A percentile compares a stretch with the other conserved stretches of the same genome.
phyloP scores from a whole-genome alignment of 2,888 invertebrate genomes.

The Sicus ferrugineus region DNA sequence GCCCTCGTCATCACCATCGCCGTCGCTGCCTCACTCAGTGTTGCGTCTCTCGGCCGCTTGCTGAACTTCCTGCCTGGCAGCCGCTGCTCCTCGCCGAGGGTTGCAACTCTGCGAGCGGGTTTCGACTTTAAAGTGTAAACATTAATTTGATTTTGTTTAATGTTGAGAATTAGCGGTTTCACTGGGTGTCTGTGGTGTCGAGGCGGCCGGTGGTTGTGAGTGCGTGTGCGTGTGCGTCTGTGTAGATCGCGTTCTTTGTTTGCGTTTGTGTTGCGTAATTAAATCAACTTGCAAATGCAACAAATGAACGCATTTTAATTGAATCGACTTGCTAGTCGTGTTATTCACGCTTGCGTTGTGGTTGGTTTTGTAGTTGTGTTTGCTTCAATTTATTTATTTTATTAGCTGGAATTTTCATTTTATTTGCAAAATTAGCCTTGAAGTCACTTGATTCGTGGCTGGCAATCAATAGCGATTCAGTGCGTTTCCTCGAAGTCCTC shows the following conservation, averaged over 20 bases:
- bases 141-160: conserved; percentile 60
- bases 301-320: conserved; percentile 36
- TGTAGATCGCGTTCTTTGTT: conserved; percentile 9
- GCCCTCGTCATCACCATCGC: too few relatives aligned
- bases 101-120: conserved; percentile 20
- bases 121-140: conserved; percentile 48
- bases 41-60: neutral
- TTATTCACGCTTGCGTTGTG: neutral
- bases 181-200: conserved; percentile 48
- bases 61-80: neutral
- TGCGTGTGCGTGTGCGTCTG: conserved; percentile 9
- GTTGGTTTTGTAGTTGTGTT: neutral
- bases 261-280: conserved; percentile 21
- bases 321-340: conserved; percentile 20
- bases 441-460: neutral
- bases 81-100: neutral
- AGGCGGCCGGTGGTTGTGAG: neutral
- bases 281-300: conserved; percentile 32
- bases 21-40: neutral
- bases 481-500: neutral
- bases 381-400: too few relatives aligned
- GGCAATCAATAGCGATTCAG: neutral
- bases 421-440: too few relatives aligned
- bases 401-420: too few relatives aligned
- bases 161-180: conserved; percentile 60